phyloP scores from a whole-genome alignment of 1,140 invertebrate genomes.

The Bombus balteatus region DNA sequence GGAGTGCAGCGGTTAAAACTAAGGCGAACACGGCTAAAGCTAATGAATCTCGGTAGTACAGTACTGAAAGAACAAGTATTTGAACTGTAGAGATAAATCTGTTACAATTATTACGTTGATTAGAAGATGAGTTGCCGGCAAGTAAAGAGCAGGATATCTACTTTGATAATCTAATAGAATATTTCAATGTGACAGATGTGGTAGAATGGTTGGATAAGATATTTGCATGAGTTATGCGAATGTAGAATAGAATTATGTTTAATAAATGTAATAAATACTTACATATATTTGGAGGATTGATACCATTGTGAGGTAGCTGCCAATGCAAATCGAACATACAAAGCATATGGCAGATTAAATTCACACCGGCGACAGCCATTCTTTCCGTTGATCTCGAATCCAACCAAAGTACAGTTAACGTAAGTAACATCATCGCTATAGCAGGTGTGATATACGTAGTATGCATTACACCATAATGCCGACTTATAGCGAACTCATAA shows the following conservation, averaged over 20 bases:
- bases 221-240: too few species aligned
- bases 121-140: too few species aligned
- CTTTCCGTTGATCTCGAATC: conserved; percentile 78
- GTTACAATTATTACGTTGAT: too few species aligned
- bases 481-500: conserved; percentile 78
- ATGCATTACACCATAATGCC: conserved; percentile 75
- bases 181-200: too few species aligned
- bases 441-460: conserved; percentile 80
- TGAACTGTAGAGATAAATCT: not conserved
- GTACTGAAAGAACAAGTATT: conserved; percentile 71
- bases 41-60: conserved; percentile 81
- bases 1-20: conserved; percentile 77
- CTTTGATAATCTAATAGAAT: too few species aligned
- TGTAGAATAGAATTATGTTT: too few species aligned
- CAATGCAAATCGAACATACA: conserved; percentile 79
- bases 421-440: conserved; percentile 81
- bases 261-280: conserved; percentile 36
- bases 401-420: conserved; percentile 80
- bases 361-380: conserved; percentile 77
- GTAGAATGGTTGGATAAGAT: too few species aligned
- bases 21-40: conserved; percentile 80
- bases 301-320: conserved; percentile 79
- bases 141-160: too few species aligned
- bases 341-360: conserved; percentile 81
- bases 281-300: conserved; percentile 72